A percentile compares a stretch with the other conserved stretches of the same genome.
These are phyloP conservation scores for Lichenostomus cassidix DNA, from an alignment of 2,113 vertebrate species.

Conservation along the genomic window DNA sequence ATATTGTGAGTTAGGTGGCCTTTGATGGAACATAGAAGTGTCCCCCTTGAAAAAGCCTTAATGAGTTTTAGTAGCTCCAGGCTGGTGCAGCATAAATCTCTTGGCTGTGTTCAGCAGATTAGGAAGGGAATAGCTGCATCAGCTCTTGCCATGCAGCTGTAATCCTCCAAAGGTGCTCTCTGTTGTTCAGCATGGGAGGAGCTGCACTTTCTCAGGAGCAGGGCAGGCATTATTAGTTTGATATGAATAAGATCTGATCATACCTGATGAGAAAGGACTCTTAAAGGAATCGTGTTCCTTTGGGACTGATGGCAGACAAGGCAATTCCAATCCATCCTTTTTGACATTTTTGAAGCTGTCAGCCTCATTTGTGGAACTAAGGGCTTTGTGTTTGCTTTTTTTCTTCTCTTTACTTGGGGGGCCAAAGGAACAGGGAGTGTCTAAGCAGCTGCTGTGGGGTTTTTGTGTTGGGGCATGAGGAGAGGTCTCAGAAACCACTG, in stretches of 20 bases:
- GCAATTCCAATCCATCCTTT: neutral
- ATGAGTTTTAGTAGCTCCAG: neutral
- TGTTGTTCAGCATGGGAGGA: neutral
- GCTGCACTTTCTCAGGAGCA: neutral
- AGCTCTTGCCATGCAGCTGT: neutral
- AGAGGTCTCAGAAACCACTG: conserved; percentile 36
- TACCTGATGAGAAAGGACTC: neutral
- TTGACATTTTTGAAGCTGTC: neutral
- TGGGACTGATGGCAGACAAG: neutral
- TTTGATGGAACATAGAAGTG: neutral
- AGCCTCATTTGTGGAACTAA: neutral
- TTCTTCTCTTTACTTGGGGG: neutral
- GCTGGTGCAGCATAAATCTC: neutral
- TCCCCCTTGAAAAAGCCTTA: neutral
- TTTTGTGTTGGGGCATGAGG: neutral
- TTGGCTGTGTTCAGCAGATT: neutral
- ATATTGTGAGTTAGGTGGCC: neutral
- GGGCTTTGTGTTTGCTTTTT: neutral
- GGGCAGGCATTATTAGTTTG: neutral
- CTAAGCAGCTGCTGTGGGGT: neutral
- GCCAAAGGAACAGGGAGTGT: neutral
- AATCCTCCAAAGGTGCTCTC: neutral
- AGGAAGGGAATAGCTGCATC: neutral
- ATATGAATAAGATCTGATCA: neutral
- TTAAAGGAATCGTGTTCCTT: neutral